Conservation (phyloP, 1,140 invertebrate species). For the Drosophila arawakana region DNA sequence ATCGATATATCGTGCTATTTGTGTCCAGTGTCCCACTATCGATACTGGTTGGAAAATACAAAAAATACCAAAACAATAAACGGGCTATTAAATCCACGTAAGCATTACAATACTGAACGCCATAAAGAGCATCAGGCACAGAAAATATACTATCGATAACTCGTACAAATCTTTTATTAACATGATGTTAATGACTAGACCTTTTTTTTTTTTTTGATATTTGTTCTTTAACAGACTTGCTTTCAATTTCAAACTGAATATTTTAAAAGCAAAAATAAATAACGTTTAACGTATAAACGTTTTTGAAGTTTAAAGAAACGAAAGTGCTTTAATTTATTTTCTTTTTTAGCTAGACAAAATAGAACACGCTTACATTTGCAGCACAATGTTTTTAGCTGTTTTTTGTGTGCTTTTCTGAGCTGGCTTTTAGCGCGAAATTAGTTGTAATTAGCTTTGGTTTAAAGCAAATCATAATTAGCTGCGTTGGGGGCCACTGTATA, state of each 20-base stretch:
- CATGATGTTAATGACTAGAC: constrained; percentile 11
- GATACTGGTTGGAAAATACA: neutral
- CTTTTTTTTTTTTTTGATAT: neutral
- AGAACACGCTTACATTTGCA: neutral
- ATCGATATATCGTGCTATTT: too few relatives aligned
- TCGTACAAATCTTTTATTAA: neutral
- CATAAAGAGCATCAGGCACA: neutral
- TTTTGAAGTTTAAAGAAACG: neutral
- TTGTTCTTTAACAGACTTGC: neutral
- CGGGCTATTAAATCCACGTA: constrained; percentile 1
- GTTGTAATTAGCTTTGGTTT: constrained; percentile 67
- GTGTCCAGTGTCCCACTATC: neutral
- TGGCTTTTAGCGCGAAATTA: constrained; percentile 55
- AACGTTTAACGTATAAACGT: neutral
- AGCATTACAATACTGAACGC: neutral
- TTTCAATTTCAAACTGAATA: neutral
- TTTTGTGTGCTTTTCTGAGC: neutral
- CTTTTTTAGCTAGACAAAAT: neutral
- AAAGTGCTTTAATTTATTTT: neutral
- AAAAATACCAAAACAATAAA: neutral
- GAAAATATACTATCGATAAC: constrained; percentile 8
- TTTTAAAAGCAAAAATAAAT: neutral
- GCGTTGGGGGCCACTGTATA: constrained; percentile 7
- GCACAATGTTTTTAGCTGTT: constrained; percentile 6
- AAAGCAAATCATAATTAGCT: constrained; percentile 72